phyloP scores from a whole-genome alignment of 2,797 vertebrate species.

The Catharus ustulatus region DNA sequence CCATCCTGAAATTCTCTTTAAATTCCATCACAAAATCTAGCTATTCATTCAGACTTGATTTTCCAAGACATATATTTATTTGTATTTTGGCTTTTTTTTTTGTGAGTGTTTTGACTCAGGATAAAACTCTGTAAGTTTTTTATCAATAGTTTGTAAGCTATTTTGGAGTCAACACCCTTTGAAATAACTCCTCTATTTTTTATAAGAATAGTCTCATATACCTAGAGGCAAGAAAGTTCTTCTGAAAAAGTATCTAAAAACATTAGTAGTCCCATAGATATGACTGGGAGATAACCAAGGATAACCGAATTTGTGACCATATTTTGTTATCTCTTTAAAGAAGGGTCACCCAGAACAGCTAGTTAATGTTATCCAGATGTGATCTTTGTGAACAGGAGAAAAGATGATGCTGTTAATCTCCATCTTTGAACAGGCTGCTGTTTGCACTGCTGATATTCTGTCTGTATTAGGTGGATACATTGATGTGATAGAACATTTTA shows the following conservation, averaged over 20 bases:
- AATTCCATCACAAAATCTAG: not conserved
- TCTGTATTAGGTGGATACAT: not conserved
- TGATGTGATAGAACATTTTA: not conserved
- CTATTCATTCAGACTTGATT: not conserved
- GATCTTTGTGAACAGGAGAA: not conserved
- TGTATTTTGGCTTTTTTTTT: not conserved
- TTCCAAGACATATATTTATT: not conserved
- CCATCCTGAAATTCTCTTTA: not conserved
- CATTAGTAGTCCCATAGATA: not conserved
- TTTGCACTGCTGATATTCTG: not conserved
- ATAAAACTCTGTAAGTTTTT: not conserved
- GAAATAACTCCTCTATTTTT: not conserved
- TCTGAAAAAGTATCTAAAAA: not conserved
- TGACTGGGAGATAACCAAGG: not conserved
- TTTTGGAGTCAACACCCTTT: not conserved
- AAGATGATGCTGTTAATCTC: not conserved
- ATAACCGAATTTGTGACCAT: not conserved
- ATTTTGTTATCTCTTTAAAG: not conserved
- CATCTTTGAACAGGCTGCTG: not conserved
- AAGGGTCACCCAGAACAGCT: not conserved
- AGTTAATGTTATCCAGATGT: not conserved
- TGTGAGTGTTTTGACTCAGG: not conserved
- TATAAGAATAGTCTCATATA: not conserved
- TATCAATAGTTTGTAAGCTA: not conserved
- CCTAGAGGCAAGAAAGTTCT: not conserved